Evolutionary conservation across 2,888 invertebrate genomes (phyloP).

Genomic region (Aporophyla lueneburgensis): DNA sequence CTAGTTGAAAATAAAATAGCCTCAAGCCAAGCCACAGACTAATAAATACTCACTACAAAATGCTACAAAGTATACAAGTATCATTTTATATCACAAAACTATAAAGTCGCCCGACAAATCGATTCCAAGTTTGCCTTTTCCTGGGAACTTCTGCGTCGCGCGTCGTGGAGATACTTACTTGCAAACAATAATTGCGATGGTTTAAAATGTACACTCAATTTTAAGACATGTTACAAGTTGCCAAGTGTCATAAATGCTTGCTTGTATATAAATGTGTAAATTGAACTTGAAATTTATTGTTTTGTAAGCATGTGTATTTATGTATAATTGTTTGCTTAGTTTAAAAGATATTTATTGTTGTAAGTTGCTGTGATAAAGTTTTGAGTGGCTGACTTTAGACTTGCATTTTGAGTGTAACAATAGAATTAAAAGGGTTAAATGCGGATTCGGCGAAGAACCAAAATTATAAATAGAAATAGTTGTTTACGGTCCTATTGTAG

Average conservation of each 20-base stretch:
- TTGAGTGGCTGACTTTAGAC: constrained; percentile 10
- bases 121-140: constrained; percentile 55
- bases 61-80: constrained; percentile 21
- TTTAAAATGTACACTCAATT: constrained; percentile 24
- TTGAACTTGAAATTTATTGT: constrained; percentile 46
- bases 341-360: constrained; percentile 29
- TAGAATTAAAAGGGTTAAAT: neutral
- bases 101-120: constrained; percentile 56
- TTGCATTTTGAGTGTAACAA: neutral
- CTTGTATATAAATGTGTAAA: constrained; percentile 15
- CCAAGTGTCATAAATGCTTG: constrained; percentile 17
- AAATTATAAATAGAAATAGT: constrained; percentile 9
- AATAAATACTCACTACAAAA: constrained; percentile 32
- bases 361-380: constrained; percentile 4
- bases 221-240: neutral
- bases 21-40: neutral
- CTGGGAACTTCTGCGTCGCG: constrained; percentile 38
- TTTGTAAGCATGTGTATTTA: constrained; percentile 28
- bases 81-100: constrained; percentile 53
- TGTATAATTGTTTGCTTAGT: constrained; percentile 44
- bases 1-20: constrained; percentile 5
- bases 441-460: neutral
- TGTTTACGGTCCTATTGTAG: neutral
- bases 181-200: constrained; percentile 18
- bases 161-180: constrained; percentile 17